Conservation (phyloP, 2,888 invertebrate genomes). For the Julus scandinavius region DNA sequence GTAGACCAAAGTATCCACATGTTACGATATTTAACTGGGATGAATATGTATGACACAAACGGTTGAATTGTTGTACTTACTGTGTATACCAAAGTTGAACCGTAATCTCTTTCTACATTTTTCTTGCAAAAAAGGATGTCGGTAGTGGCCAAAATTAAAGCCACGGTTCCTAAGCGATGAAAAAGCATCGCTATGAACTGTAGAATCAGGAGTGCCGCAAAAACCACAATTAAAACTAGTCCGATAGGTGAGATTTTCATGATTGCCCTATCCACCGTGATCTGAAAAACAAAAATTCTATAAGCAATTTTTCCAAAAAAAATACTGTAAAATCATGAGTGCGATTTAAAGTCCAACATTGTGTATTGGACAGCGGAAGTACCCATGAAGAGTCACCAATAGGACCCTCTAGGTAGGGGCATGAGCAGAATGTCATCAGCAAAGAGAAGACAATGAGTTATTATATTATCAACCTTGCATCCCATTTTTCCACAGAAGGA, state of each 20-base stretch:
- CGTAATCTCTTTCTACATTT: background rate
- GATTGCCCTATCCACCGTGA: conserved; percentile 55
- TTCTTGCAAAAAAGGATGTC: background rate
- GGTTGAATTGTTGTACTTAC: background rate
- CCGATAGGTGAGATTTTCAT: conserved; percentile 67
- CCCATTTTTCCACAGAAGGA: too few relatives aligned
- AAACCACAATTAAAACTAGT: conserved; percentile 68
- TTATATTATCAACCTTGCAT: too few relatives aligned
- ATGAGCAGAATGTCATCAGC: too few relatives aligned
- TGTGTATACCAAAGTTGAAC: background rate
- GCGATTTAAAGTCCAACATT: too few relatives aligned
- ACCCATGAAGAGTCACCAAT: too few relatives aligned
- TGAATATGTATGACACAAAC: too few relatives aligned
- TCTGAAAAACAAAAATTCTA: background rate
- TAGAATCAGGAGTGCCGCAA: conserved; percentile 67
- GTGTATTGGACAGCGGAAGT: too few relatives aligned
- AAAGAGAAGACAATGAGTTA: too few relatives aligned
- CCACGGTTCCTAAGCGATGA: conserved; percentile 68
- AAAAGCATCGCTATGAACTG: conserved; percentile 69
- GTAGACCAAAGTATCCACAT: too few relatives aligned
- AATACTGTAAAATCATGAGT: too few relatives aligned
- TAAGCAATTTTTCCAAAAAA: background rate
- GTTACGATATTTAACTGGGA: too few relatives aligned
- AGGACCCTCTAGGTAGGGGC: too few relatives aligned
- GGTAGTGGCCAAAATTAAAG: conserved; percentile 67